phyloP scores from a whole-genome alignment of 37 sponge, comb jelly and placozoan genomes.

The Diacarnus erythraeanus region DNA sequence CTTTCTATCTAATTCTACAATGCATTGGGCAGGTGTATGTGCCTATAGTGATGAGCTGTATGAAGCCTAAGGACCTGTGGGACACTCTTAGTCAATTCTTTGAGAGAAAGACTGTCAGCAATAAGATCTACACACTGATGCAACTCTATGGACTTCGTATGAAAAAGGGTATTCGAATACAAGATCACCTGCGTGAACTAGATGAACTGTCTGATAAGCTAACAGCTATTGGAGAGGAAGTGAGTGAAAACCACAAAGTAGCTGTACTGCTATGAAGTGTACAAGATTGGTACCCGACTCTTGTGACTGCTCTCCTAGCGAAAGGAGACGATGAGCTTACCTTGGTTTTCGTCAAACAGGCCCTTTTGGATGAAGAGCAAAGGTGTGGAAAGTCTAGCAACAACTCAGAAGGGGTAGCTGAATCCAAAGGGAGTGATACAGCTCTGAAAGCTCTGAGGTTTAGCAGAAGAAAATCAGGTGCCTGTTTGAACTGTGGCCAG shows the following conservation, averaged over 20 bases:
- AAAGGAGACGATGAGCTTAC: constrained; percentile 26
- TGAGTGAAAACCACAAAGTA: constrained; percentile 23
- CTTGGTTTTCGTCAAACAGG: constrained; percentile 30
- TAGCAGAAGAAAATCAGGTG: not conserved
- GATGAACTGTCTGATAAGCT: constrained; percentile 16
- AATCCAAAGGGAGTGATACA: not conserved
- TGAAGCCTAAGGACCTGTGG: constrained; percentile 21
- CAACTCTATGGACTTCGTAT: constrained; percentile 33
- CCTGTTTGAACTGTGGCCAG: constrained; percentile 4
- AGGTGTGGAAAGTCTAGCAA: not conserved
- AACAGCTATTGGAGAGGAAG: constrained; percentile 16
- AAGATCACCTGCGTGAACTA: constrained; percentile 5
- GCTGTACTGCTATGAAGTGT: constrained; percentile 33
- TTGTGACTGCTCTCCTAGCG: constrained; percentile 38
- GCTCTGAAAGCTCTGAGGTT: constrained; percentile 3
- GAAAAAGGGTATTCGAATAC: constrained; percentile 21
- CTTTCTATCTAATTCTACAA: constrained; percentile 23
- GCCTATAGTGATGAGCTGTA: constrained; percentile 24
- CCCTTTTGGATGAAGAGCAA: constrained; percentile 31
- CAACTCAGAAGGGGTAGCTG: not conserved
- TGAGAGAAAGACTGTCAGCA: constrained; percentile 38
- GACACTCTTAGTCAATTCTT: constrained; percentile 31
- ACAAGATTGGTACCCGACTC: constrained; percentile 24
- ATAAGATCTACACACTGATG: constrained; percentile 31
- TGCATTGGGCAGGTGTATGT: constrained; percentile 29